Percentiles rank a stretch among this genome's conserved stretches.
Conservation (phyloP, 1,140 invertebrate species). For the Solenopsis invicta region DNA sequence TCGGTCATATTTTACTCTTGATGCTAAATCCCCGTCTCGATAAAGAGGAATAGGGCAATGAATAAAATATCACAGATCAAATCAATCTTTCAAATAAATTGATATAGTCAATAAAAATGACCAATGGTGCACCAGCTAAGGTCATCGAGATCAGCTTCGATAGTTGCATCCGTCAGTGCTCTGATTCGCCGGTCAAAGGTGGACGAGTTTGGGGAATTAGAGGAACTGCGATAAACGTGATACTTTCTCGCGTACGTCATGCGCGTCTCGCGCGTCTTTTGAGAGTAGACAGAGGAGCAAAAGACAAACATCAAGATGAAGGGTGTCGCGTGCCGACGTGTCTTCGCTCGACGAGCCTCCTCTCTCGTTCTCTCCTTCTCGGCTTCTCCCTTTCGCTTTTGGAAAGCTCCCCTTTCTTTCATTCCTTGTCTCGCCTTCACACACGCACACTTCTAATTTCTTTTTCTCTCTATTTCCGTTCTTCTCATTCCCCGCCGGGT, state of each 20-base stretch:
- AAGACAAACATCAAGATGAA: conserved; percentile 24
- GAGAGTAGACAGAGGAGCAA: conserved; percentile 13
- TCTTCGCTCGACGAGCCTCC: conserved; percentile 23
- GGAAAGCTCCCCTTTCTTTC: neutral
- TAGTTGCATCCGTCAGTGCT: neutral
- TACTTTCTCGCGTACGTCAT: conserved; percentile 44
- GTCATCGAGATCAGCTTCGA: conserved; percentile 23
- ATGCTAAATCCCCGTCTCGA: neutral
- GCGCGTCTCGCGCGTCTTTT: neutral
- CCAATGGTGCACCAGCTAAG: neutral
- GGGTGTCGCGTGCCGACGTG: conserved; percentile 73
- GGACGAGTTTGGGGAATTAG: neutral
- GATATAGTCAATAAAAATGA: neutral
- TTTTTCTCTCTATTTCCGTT: conserved; percentile 33
- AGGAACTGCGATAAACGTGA: conserved; percentile 30
- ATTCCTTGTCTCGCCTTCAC: conserved; percentile 1
- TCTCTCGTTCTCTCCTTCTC: neutral
- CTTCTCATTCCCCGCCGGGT: conserved; percentile 77
- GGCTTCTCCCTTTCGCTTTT: neutral
- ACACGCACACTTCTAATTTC: conserved; percentile 4
- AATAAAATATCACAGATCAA: neutral
- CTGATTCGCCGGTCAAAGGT: neutral
- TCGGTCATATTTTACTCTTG: neutral
- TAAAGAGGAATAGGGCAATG: neutral
- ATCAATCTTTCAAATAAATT: neutral